A percentile compares a stretch with the other conserved stretches of the same genome.
Conservation (phyloP, 2,797 vertebrate genomes). For the Lepilemur ruficaudatus region DNA sequence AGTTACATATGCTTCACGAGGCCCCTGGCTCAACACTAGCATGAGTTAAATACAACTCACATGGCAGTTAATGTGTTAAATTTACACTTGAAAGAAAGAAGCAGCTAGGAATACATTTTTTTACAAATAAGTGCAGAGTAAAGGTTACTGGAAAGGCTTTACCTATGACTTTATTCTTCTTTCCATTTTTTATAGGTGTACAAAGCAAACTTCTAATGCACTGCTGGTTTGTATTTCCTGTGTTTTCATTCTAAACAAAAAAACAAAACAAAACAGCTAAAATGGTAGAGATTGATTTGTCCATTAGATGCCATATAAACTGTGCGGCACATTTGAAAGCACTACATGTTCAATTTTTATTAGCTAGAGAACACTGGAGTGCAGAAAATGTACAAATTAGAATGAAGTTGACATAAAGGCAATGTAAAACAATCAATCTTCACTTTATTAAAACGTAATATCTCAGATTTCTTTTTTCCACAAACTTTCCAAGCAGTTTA, state of each 20-base stretch:
- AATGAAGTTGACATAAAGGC: background rate
- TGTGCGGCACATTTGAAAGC: background rate
- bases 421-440: background rate
- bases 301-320: background rate
- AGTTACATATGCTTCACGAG: too few relatives aligned
- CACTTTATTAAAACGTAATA: background rate
- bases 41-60: too few relatives aligned
- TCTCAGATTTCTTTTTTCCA: background rate
- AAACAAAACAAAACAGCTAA: conserved; percentile 48
- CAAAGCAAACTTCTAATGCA: conserved; percentile 94
- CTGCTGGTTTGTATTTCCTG: conserved; percentile 85
- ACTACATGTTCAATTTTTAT: background rate
- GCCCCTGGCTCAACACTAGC: too few relatives aligned
- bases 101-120: background rate
- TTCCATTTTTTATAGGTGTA: conserved; percentile 96
- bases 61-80: too few relatives aligned
- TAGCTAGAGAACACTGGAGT: background rate
- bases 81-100: background rate
- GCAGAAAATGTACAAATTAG: background rate
- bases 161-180: conserved; percentile 99
- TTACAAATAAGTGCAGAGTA: background rate
- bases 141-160: conserved; percentile 63
- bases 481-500: background rate
- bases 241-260: conserved; percentile 90
- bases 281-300: background rate